A percentile compares a stretch with the other conserved stretches of the same genome.
phyloP scores from a whole-genome alignment of 1,140 invertebrate genomes.

The Tetranychus urticae region DNA sequence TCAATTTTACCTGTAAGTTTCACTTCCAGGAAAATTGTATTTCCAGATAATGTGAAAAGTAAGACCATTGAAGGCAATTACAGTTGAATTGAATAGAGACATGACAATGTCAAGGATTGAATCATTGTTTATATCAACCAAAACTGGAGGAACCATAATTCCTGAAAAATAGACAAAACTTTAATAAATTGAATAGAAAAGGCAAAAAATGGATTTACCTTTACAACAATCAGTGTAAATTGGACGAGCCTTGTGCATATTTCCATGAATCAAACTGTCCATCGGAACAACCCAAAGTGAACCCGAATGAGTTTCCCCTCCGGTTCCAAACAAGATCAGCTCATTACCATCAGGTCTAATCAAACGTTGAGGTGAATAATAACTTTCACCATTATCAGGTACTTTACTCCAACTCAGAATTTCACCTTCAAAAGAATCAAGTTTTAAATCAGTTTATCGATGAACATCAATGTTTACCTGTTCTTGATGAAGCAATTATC shows the following conservation, averaged over 20 bases:
- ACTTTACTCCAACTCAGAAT: constrained; percentile 35
- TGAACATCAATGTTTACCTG: background rate
- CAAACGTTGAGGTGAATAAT: constrained; percentile 43
- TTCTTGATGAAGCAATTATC: constrained; percentile 6
- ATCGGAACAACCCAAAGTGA: constrained; percentile 38
- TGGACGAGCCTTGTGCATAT: constrained; percentile 14
- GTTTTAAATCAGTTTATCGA: background rate
- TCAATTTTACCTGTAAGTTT: constrained; percentile 22
- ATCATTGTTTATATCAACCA: constrained; percentile 49
- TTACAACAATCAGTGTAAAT: constrained; percentile 8
- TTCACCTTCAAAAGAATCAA: constrained; percentile 17
- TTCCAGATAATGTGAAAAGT: constrained; percentile 44
- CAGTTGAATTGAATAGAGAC: constrained; percentile 35
- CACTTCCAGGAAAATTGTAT: constrained; percentile 33
- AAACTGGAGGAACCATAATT: constrained; percentile 35
- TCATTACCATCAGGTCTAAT: constrained; percentile 29
- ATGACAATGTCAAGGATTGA: constrained; percentile 43
- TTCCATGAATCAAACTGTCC: constrained; percentile 27
- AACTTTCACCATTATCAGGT: constrained; percentile 36
- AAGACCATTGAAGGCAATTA: constrained; percentile 43
- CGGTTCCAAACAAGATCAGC: constrained; percentile 41
- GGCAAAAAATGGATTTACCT: background rate
- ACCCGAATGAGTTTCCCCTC: constrained; percentile 42
- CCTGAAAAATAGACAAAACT: constrained; percentile 15
- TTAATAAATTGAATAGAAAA: constrained; percentile 9